Percentiles rank a stretch among this genome's conserved stretches.
Conservation (phyloP, 1,140 invertebrate genomes). For the Bombus pascuorum region DNA sequence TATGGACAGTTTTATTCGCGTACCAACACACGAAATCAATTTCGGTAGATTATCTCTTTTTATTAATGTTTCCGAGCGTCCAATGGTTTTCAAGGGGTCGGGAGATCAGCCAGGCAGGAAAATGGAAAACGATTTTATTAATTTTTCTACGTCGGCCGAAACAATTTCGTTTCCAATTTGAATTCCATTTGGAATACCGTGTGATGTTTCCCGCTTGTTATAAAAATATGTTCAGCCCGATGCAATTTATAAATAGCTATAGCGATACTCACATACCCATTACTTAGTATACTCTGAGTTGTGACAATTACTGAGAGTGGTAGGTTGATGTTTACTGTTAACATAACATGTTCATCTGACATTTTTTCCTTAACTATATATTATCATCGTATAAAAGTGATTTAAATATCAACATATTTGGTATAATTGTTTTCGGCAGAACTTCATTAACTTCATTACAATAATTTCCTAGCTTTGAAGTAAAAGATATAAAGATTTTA, state of each 20-base stretch:
- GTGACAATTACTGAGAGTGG: background rate
- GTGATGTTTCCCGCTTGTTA: background rate
- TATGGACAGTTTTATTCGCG: background rate
- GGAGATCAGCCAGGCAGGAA: background rate
- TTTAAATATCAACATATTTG: too few relatives aligned
- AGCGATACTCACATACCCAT: background rate
- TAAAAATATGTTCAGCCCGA: background rate
- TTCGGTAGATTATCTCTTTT: slow-evolving; percentile 7
- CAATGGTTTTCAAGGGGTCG: background rate
- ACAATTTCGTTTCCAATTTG: slow-evolving; percentile 31
- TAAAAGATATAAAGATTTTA: too few relatives aligned
- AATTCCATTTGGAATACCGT: background rate
- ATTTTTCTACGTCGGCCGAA: slow-evolving; percentile 26
- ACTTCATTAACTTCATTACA: too few relatives aligned
- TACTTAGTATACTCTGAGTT: background rate
- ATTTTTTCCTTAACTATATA: too few relatives aligned
- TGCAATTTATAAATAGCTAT: slow-evolving; percentile 7
- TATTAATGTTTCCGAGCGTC: background rate
- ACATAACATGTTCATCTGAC: too few relatives aligned
- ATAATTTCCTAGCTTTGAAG: too few relatives aligned
- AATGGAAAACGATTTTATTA: slow-evolving; percentile 22
- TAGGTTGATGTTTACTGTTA: too few relatives aligned
- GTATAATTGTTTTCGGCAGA: too few relatives aligned
- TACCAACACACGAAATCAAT: slow-evolving; percentile 22
- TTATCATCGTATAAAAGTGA: too few relatives aligned